phyloP scores from a whole-genome alignment of 1,140 invertebrate species.

The Eupristina koningsbergeri region DNA sequence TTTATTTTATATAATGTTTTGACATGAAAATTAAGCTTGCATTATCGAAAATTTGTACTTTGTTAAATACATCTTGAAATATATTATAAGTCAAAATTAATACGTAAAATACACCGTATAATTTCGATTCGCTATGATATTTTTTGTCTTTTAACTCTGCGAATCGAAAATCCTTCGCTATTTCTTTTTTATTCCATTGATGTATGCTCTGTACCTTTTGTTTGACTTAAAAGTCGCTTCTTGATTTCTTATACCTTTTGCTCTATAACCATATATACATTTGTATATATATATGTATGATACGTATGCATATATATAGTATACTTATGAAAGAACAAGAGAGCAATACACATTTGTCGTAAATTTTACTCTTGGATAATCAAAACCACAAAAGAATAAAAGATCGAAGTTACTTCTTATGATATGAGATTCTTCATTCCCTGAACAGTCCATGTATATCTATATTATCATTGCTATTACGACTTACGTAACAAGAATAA shows the following conservation, averaged over 20 bases:
- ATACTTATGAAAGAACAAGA: not conserved
- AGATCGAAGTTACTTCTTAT: slow-evolving; percentile 17
- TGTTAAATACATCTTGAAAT: not conserved
- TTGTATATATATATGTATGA: not conserved
- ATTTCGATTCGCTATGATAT: not conserved
- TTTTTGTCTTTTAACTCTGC: not conserved
- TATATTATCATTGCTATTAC: not conserved
- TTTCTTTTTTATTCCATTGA: not conserved
- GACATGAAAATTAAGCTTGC: not conserved
- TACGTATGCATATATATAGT: not conserved
- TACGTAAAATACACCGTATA: not conserved
- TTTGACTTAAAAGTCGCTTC: not conserved
- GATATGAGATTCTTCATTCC: slow-evolving; percentile 6
- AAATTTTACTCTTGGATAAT: slow-evolving; percentile 4
- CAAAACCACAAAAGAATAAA: slow-evolving; percentile 4
- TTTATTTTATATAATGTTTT: not conserved
- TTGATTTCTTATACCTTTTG: not conserved
- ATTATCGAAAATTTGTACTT: not conserved
- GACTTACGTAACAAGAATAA: not conserved
- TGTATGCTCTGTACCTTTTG: not conserved
- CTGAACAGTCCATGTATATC: not conserved
- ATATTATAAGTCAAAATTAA: too few relatives aligned
- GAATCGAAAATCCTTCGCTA: not conserved
- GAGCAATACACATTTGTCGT: not conserved
- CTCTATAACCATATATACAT: not conserved